Percentiles rank a stretch among this genome's conserved stretches.
These are phyloP conservation scores for Euura lappo DNA, from an alignment of 1,140 invertebrate genomes.

Conservation along the genomic window DNA sequence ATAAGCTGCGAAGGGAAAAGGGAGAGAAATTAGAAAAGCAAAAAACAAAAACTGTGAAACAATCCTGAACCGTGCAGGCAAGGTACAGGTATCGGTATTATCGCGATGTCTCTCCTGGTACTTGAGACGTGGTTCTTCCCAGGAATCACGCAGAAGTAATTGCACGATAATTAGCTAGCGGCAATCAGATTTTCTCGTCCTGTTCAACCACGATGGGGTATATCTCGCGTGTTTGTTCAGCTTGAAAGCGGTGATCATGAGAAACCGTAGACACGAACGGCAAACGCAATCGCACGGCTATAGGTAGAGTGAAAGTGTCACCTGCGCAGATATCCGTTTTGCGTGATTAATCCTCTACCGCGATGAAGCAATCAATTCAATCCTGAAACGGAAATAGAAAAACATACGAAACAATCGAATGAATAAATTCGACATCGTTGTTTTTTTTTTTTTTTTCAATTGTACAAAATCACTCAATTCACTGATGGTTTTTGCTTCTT, in stretches of 20 bases:
- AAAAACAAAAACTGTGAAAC: constrained; percentile 26
- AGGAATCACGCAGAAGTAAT: background rate
- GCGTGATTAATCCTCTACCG: no score
- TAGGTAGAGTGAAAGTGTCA: no score
- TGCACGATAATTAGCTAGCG: constrained; percentile 5
- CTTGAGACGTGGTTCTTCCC: background rate
- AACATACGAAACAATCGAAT: no score
- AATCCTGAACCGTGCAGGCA: constrained; percentile 23
- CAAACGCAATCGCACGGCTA: no score
- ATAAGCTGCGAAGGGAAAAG: background rate
- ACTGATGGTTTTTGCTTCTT: background rate
- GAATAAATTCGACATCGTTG: no score
- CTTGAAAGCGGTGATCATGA: no score
- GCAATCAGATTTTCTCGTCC: background rate
- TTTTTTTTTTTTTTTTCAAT: background rate
- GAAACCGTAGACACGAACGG: no score
- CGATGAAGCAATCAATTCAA: no score
- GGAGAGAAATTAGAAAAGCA: background rate
- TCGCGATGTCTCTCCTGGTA: constrained; percentile 19
- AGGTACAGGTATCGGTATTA: constrained; percentile 23
- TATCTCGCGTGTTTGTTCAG: background rate
- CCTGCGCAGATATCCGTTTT: no score
- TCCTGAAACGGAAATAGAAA: no score
- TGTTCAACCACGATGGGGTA: background rate
- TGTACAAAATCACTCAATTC: background rate